Percentiles rank a stretch among this genome's conserved stretches.
Evolutionary conservation across 64 coral and sea anemone genomes (phyloP).

Genomic region (Montipora foliosa): DNA sequence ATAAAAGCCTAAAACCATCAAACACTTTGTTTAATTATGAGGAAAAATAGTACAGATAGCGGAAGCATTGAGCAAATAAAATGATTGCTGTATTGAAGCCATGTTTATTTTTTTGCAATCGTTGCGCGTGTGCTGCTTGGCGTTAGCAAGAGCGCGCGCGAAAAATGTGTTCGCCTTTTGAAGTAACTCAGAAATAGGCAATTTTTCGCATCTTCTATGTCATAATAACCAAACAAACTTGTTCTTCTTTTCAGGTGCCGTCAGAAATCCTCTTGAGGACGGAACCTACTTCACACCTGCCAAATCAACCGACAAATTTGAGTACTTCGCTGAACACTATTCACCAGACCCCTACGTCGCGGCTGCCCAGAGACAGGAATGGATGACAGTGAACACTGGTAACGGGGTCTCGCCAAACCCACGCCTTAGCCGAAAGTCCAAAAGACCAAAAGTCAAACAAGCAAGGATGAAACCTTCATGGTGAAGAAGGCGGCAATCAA

Average conservation of each 20-base stretch:
- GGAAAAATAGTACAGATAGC: no score
- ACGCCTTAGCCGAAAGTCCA: constrained; percentile 33
- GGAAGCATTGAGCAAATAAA: no score
- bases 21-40: no score
- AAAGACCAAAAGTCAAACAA: constrained; percentile 16
- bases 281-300: constrained; percentile 44
- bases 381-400: constrained; percentile 64
- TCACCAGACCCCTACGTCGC: constrained; percentile 89
- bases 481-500: constrained; percentile 10
- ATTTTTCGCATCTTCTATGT: no score
- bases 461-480: not conserved
- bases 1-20: no score
- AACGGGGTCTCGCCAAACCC: constrained; percentile 15
- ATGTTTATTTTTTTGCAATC: no score
- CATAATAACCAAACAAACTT: no score
- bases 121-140: no score
- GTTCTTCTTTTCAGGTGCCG: constrained; percentile 13
- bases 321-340: constrained; percentile 80
- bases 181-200: no score
- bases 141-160: no score
- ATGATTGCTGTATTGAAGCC: no score
- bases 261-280: constrained; percentile 31
- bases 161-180: no score
- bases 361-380: constrained; percentile 65
- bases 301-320: constrained; percentile 53